Evolutionary conservation across 1,140 invertebrate species (phyloP).

Genomic region (Coelopa frigida): DNA sequence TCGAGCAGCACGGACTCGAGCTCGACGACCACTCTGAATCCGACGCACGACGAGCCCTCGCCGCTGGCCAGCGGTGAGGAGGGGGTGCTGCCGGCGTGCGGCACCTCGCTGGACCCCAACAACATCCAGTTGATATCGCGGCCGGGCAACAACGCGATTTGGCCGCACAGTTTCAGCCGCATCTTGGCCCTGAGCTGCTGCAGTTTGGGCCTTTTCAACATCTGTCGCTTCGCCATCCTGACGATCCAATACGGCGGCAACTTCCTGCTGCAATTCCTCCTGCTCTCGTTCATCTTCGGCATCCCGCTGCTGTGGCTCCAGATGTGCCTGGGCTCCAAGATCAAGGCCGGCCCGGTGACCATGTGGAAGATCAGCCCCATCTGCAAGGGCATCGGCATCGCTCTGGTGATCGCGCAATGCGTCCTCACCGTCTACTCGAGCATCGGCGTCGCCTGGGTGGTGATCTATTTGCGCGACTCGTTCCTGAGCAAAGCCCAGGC

Average conservation of each 20-base stretch:
- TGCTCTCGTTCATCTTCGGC: constrained; percentile 75
- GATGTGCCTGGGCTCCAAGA: constrained; percentile 75
- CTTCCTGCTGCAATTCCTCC: constrained; percentile 82
- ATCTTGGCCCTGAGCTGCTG: constrained; percentile 74
- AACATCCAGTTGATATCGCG: background rate
- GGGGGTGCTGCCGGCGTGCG: background rate
- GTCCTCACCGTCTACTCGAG: constrained; percentile 80
- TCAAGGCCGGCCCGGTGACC: constrained; percentile 75
- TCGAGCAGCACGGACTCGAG: constrained; percentile 17
- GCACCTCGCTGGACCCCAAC: background rate
- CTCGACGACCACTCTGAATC: constrained; percentile 2
- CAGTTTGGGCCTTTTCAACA: constrained; percentile 79
- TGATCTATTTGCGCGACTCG: constrained; percentile 80
- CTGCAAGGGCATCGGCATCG: constrained; percentile 81
- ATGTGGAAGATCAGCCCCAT: constrained; percentile 91
- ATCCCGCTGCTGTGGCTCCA: constrained; percentile 80
- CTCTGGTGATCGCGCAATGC: constrained; percentile 69
- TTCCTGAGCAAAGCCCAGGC: constrained; percentile 72
- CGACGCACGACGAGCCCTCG: background rate
- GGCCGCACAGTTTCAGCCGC: constrained; percentile 75
- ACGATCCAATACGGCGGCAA: constrained; percentile 82
- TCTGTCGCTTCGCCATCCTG: constrained; percentile 79
- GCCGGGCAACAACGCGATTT: constrained; percentile 43
- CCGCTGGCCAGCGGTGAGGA: background rate
- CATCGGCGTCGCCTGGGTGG: constrained; percentile 81